Evolutionary conservation across 1,140 invertebrate species (phyloP).

Genomic region (Oreohelix idahoensis): DNA sequence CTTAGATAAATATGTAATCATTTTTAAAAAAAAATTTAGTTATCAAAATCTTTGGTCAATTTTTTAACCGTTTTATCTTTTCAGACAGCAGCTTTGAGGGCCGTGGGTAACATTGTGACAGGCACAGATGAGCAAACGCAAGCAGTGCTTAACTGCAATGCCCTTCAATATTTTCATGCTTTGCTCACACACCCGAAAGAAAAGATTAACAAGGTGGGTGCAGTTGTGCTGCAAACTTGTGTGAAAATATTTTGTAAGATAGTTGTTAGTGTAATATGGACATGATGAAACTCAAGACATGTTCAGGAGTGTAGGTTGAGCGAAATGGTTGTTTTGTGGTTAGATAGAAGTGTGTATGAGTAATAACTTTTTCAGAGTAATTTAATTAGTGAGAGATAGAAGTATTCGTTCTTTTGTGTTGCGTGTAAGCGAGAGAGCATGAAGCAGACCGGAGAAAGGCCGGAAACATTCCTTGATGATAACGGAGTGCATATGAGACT

Average conservation of each 20-base stretch:
- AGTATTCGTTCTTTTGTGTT: not conserved
- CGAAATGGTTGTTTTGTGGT: not conserved
- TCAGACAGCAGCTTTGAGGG: constrained; percentile 96
- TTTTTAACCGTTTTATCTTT: no score
- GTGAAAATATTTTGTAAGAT: no score
- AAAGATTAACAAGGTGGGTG: constrained; percentile 79
- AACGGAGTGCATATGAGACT: not conserved
- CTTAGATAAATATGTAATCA: no score
- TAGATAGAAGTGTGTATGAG: not conserved
- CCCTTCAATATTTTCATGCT: constrained; percentile 91
- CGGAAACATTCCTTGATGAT: not conserved
- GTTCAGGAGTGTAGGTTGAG: not conserved
- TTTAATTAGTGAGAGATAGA: not conserved
- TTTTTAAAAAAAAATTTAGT: no score
- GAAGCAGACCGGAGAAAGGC: not conserved
- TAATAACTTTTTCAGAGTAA: no score
- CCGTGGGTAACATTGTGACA: constrained; percentile 99
- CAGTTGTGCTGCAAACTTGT: not conserved
- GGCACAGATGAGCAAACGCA: constrained; percentile 99
- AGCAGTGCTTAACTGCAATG: constrained; percentile 92
- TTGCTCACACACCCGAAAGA: constrained; percentile 91
- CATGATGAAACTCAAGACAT: not conserved
- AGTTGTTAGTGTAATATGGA: not conserved
- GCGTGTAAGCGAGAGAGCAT: not conserved
- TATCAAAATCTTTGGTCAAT: no score